phyloP scores from a whole-genome alignment of 2,113 vertebrate genomes.

The Xiphorhynchus elegans region DNA sequence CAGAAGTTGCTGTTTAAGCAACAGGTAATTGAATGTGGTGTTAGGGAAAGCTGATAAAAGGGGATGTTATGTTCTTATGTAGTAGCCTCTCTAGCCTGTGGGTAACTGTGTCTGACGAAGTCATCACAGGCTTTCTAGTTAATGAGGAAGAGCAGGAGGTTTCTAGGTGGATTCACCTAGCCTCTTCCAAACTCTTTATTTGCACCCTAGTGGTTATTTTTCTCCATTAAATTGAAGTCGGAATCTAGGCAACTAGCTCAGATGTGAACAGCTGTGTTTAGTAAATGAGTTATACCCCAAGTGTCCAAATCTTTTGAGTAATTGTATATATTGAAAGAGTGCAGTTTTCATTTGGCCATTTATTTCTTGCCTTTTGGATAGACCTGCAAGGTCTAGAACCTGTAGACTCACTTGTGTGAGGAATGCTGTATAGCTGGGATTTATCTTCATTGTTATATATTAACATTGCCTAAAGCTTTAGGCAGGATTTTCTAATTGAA shows the following conservation, averaged over 20 bases:
- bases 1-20: not conserved
- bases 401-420: not conserved
- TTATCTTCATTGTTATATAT: not conserved
- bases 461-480: constrained; percentile 9
- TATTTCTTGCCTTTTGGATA: not conserved
- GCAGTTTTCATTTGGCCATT: not conserved
- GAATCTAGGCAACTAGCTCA: not conserved
- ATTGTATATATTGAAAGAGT: not conserved
- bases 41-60: not conserved
- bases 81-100: not conserved
- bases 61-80: not conserved
- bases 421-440: not conserved
- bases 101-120: not conserved
- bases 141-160: not conserved
- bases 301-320: not conserved
- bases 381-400: not conserved
- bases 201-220: not conserved
- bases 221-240: not conserved
- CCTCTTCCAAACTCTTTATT: not conserved
- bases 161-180: not conserved
- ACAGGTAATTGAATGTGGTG: rapidly evolving
- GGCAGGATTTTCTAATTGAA: not conserved
- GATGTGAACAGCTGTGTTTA: not conserved
- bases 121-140: not conserved
- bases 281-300: not conserved